Conservation (phyloP, 2,888 invertebrate genomes). For the Aleiodes testaceus region DNA sequence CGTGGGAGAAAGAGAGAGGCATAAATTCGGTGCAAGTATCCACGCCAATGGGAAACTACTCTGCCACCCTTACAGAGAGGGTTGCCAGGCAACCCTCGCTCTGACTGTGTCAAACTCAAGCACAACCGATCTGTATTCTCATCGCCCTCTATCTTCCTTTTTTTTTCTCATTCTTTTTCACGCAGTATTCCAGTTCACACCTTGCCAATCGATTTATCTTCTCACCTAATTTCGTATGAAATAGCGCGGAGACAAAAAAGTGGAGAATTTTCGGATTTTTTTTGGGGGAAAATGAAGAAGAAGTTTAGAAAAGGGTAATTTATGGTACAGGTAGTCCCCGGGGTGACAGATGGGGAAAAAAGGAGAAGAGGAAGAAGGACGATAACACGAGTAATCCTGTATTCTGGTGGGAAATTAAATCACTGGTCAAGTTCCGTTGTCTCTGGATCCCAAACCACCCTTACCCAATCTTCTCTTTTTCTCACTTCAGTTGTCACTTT, state of each 20-base stretch:
- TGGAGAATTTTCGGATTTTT: neutral
- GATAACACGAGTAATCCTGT: conserved; percentile 48
- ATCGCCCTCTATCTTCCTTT: conserved; percentile 45
- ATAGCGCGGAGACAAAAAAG: neutral
- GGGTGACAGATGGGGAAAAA: conserved; percentile 25
- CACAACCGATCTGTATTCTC: conserved; percentile 52
- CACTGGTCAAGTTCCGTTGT: conserved; percentile 38
- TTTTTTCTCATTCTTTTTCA: conserved; percentile 33
- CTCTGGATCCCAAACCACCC: conserved; percentile 27
- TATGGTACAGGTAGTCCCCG: neutral
- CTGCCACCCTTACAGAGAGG: conserved; percentile 61
- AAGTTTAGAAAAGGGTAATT: neutral
- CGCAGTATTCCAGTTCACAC: conserved; percentile 38
- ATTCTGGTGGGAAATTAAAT: conserved; percentile 49
- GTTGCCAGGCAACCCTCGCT: conserved; percentile 69
- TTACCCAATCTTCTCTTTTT: neutral
- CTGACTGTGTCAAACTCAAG: conserved; percentile 71
- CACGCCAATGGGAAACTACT: conserved; percentile 53
- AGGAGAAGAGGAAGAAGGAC: conserved; percentile 30
- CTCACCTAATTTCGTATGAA: conserved; percentile 21
- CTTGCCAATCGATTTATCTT: conserved; percentile 34
- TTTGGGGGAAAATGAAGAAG: neutral
- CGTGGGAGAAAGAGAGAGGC: conserved; percentile 45
- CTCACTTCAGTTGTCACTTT: conserved; percentile 24
- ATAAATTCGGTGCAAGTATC: conserved; percentile 65